Evolutionary conservation across 37 sponge, comb jelly and placozoan genomes (phyloP).

Genomic region (Eunapius fragilis): DNA sequence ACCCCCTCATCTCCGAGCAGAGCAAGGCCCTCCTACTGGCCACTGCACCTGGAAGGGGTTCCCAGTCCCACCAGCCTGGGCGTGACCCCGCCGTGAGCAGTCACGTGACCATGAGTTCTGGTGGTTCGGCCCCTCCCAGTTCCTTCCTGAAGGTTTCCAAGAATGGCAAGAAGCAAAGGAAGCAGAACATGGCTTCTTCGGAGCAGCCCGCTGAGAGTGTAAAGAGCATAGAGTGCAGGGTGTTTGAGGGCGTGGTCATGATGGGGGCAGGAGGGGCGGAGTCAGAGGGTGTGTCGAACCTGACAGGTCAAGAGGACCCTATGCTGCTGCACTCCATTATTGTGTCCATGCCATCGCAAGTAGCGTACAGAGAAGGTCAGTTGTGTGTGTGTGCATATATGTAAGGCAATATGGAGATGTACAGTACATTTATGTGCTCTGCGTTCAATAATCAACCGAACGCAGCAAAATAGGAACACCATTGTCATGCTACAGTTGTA

Average conservation of each 20-base stretch:
- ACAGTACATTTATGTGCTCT: too few relatives aligned
- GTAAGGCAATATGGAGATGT: too few relatives aligned
- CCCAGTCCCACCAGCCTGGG: constrained; percentile 10
- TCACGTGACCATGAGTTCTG: constrained; percentile 20
- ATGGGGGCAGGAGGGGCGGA: not conserved
- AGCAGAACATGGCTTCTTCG: constrained; percentile 2
- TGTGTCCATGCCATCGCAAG: constrained; percentile 27
- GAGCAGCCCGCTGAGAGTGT: constrained; percentile 35
- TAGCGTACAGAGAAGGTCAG: constrained; percentile 84
- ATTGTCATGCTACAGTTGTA: too few relatives aligned
- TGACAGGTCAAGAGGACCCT: constrained; percentile 88
- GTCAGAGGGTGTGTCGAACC: not conserved
- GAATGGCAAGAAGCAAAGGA: not conserved
- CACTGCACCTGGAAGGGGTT: constrained; percentile 14
- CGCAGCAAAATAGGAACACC: too few relatives aligned
- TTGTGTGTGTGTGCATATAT: not conserved
- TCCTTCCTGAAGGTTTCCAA: not conserved
- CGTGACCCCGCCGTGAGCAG: constrained; percentile 5
- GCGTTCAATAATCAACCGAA: too few relatives aligned
- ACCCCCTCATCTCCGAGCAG: constrained; percentile 4
- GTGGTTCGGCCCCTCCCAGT: not conserved
- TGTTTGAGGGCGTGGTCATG: constrained; percentile 37
- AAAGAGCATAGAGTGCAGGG: constrained; percentile 47
- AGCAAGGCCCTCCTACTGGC: constrained; percentile 16
- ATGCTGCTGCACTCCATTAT: constrained; percentile 74